phyloP scores from a whole-genome alignment of 2,113 vertebrate genomes.

The Aegotheles bennettii region DNA sequence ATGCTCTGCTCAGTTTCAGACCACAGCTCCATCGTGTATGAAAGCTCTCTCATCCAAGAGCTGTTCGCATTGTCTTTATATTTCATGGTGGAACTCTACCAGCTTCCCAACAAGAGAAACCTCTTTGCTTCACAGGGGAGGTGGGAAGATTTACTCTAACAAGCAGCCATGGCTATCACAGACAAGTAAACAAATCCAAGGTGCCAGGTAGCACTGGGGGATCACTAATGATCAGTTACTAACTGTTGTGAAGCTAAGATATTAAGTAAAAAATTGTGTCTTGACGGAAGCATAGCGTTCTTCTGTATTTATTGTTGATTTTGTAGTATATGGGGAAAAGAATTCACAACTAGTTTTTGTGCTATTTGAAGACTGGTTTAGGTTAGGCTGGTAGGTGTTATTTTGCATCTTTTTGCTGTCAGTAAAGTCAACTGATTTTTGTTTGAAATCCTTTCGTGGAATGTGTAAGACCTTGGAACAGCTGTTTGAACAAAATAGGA shows the following conservation, averaged over 20 bases:
- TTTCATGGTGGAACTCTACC: background rate
- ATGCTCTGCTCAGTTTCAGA: background rate
- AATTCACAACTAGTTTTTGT: background rate
- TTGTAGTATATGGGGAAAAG: background rate
- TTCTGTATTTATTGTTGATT: background rate
- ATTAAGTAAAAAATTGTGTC: background rate
- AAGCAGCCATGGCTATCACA: background rate
- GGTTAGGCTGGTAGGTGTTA: background rate
- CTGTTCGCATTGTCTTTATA: background rate
- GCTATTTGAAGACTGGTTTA: background rate
- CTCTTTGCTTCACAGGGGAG: background rate
- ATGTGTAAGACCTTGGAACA: background rate
- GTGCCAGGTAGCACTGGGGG: background rate
- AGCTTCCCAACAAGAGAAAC: background rate
- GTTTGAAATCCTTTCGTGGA: background rate
- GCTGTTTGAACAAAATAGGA: background rate
- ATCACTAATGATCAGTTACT: background rate
- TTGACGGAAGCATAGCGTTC: background rate
- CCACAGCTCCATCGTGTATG: accelerated
- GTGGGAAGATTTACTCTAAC: background rate
- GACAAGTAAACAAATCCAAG: background rate
- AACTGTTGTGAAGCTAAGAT: background rate
- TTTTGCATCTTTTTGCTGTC: background rate
- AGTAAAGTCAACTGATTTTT: background rate
- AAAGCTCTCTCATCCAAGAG: accelerated